Evolutionary conservation across 2,797 vertebrate species (phyloP).

Genomic region (Pseudomugil tenellus): DNA sequence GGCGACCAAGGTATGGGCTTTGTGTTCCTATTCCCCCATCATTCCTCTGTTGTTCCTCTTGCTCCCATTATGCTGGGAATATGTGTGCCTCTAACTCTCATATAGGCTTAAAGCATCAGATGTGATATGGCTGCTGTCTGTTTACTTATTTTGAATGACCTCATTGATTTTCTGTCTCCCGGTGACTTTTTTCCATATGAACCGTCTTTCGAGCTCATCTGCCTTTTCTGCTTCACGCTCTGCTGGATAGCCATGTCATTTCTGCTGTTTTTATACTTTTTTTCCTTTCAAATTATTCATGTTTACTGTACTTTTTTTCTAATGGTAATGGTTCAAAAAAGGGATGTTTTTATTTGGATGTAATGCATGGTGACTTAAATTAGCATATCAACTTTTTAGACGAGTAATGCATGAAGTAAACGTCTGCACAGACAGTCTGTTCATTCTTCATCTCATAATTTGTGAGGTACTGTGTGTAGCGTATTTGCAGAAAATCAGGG

Average conservation of each 20-base stretch:
- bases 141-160: constrained; percentile 77
- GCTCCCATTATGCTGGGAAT: constrained; percentile 54
- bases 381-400: constrained; percentile 38
- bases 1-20: constrained; percentile 99
- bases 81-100: constrained; percentile 36
- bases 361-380: constrained; percentile 51
- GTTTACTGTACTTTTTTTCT: constrained; percentile 39
- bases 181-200: constrained; percentile 28
- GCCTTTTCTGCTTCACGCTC: constrained; percentile 36
- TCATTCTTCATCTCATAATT: constrained; percentile 37
- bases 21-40: constrained; percentile 90
- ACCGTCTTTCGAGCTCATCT: constrained; percentile 60
- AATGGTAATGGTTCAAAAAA: constrained; percentile 30
- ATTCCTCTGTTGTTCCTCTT: constrained; percentile 65
- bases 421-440: constrained; percentile 19
- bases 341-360: constrained; percentile 35
- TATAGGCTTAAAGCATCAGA: constrained; percentile 66
- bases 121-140: constrained; percentile 64
- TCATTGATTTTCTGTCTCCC: constrained; percentile 46
- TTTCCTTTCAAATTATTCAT: constrained; percentile 50
- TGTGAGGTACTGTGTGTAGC: constrained; percentile 33
- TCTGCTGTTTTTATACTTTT: constrained; percentile 19
- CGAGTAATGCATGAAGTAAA: constrained; percentile 77
- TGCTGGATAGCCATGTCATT: constrained; percentile 24
- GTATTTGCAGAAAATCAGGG: constrained; percentile 47